phyloP scores from a whole-genome alignment of 2,797 vertebrate species.

The Pangasius macronema region DNA sequence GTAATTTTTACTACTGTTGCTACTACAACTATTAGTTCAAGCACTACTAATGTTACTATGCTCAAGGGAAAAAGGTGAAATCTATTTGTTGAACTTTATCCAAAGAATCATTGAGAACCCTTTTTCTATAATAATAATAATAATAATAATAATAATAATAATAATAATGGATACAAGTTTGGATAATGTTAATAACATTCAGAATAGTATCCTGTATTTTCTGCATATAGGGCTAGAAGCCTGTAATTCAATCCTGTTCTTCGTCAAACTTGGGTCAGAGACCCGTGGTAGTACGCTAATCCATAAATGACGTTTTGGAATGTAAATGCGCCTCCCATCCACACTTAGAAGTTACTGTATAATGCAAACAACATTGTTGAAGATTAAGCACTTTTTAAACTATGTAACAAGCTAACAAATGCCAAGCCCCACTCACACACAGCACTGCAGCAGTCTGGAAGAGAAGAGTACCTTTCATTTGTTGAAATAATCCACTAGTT shows the following conservation, averaged over 20 bases:
- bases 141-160: neutral
- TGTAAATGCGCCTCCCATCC: conserved; percentile 13
- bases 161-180: neutral
- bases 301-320: conserved; percentile 21
- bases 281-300: conserved; percentile 1
- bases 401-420: conserved; percentile 4
- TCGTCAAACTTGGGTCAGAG: conserved; percentile 4
- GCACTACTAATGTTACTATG: neutral
- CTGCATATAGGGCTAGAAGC: neutral
- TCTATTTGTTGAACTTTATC: too few relatives aligned
- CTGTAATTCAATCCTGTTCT: conserved; percentile 11
- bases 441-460: neutral
- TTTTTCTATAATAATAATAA: neutral
- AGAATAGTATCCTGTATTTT: neutral
- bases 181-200: neutral
- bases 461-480: neutral
- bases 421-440: neutral
- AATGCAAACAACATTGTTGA: neutral
- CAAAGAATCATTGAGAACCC: too few relatives aligned
- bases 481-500: neutral
- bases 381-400: conserved; percentile 25
- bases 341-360: neutral
- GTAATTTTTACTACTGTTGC: neutral
- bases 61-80: neutral
- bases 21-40: neutral